phyloP scores from a whole-genome alignment of 2,113 vertebrate genomes.

The Tylochromis polylepis region DNA sequence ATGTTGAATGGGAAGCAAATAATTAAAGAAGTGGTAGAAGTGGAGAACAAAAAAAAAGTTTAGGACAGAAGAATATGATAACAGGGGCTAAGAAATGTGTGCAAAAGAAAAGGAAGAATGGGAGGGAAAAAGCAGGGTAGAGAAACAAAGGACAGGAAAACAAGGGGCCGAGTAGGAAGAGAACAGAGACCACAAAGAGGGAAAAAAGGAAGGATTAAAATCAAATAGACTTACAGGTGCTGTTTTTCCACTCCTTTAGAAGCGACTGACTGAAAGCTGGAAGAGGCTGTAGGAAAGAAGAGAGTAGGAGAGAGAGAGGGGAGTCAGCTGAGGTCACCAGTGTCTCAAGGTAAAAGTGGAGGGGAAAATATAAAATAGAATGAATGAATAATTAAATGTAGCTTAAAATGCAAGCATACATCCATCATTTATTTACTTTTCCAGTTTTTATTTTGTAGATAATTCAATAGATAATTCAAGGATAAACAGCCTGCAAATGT shows the following conservation, averaged over 20 bases:
- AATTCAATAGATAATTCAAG: neutral
- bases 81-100: neutral
- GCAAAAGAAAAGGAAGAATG: neutral
- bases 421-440: neutral
- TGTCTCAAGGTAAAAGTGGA: neutral
- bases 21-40: neutral
- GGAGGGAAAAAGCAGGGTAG: neutral
- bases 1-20: neutral
- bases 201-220: neutral
- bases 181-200: neutral
- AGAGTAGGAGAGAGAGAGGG: neutral
- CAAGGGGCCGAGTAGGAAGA: neutral
- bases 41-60: neutral
- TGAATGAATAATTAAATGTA: neutral
- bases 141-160: neutral
- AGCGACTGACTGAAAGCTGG: neutral
- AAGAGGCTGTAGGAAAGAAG: neutral
- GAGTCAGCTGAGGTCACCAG: neutral
- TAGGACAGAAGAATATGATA: neutral
- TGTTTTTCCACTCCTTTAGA: slow-evolving; percentile 15
- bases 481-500: neutral
- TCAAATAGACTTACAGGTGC: slow-evolving; percentile 35
- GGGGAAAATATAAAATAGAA: neutral
- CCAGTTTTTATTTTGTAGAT: neutral
- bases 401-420: neutral